These are phyloP conservation scores for Apostichopus californicus DNA, from an alignment of 35 echinoderm and acorn worm genomes.

Conservation along the genomic window DNA sequence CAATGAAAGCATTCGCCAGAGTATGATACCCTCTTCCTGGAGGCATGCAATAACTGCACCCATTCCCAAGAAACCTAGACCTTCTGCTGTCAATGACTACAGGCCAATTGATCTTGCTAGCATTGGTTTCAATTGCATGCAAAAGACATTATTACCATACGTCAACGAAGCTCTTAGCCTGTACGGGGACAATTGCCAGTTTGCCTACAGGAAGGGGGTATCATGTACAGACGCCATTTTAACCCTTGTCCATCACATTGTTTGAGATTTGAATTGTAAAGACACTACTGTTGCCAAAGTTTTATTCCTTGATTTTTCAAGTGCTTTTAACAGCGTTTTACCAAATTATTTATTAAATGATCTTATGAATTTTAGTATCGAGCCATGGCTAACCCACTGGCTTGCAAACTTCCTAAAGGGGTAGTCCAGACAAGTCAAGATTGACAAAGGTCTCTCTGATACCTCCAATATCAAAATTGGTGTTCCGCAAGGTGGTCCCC, in stretches of 20 bases:
- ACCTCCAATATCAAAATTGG: no score
- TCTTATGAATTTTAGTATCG: no score
- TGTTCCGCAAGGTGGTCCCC: no score
- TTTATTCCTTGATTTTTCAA: not conserved
- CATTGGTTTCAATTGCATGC: slow-evolving; percentile 25
- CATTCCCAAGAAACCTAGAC: not conserved
- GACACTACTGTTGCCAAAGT: not conserved
- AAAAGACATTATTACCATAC: slow-evolving; percentile 27
- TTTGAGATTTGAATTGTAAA: slow-evolving; percentile 1
- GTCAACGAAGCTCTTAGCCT: not conserved
- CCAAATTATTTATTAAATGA: not conserved
- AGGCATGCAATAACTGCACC: not conserved
- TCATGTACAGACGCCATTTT: slow-evolving; percentile 11
- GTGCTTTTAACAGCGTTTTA: not conserved
- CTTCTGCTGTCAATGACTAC: slow-evolving; percentile 7
- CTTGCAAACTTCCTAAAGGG: no score
- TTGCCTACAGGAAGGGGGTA: not conserved
- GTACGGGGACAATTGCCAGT: not conserved
- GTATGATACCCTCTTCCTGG: not conserved
- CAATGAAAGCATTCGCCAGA: no score
- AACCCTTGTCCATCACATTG: slow-evolving; percentile 10
- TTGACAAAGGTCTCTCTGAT: no score
- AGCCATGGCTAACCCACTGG: no score
- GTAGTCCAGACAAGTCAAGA: no score
- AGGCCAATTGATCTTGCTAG: slow-evolving; percentile 17